These are phyloP conservation scores for Zygogramma bicolorata DNA, from an alignment of 2,888 invertebrate genomes.

Conservation along the genomic window DNA sequence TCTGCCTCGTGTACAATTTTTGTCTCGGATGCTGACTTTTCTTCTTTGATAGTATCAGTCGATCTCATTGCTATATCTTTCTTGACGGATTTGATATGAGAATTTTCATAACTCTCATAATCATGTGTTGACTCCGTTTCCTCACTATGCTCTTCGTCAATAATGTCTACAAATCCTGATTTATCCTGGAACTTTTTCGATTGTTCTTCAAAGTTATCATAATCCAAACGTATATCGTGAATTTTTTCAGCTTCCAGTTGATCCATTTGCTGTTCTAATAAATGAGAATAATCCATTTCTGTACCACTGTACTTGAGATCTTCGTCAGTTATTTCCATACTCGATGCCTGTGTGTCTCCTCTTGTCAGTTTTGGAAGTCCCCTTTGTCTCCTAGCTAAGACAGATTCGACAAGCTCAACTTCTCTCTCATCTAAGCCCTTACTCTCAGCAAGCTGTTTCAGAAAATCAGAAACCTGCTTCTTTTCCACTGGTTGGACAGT, in stretches of 20 bases:
- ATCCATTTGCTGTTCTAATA: conserved; percentile 64
- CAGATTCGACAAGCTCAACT: conserved; percentile 68
- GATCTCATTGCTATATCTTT: conserved; percentile 55
- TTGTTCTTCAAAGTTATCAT: conserved; percentile 51
- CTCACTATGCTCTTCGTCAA: conserved; percentile 56
- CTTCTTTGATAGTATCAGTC: conserved; percentile 55
- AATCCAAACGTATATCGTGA: conserved; percentile 64
- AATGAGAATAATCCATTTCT: conserved; percentile 73
- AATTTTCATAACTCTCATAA: conserved; percentile 52
- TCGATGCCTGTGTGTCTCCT: conserved; percentile 69
- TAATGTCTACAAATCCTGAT: conserved; percentile 53
- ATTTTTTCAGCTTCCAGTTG: conserved; percentile 67
- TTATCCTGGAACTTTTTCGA: conserved; percentile 53
- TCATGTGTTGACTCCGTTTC: conserved; percentile 53
- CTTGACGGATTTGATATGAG: conserved; percentile 55
- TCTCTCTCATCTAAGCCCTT: conserved; percentile 68
- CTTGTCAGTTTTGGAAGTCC: conserved; percentile 65
- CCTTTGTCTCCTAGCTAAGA: conserved; percentile 66
- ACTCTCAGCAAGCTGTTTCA: conserved; percentile 65
- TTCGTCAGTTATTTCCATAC: conserved; percentile 74
- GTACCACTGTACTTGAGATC: conserved; percentile 79
- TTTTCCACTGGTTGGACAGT: conserved; percentile 49
- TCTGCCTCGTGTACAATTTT: conserved; percentile 58
- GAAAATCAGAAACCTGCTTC: conserved; percentile 65
- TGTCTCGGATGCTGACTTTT: conserved; percentile 51